Evolutionary conservation across 2,113 vertebrate species (phyloP).

Genomic region (Mola mola): DNA sequence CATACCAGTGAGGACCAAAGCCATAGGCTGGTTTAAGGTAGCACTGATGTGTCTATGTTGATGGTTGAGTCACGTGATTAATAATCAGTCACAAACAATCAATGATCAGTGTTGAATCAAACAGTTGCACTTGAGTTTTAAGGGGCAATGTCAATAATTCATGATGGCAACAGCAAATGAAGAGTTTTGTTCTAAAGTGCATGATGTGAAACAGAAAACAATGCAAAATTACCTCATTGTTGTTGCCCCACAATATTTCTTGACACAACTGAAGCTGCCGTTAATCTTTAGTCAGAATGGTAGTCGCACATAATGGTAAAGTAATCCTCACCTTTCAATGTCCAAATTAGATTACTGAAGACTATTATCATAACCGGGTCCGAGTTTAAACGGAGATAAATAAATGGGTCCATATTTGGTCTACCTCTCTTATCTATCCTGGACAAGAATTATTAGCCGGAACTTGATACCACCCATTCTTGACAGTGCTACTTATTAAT

Average conservation of each 20-base stretch:
- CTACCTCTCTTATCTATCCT: not conserved
- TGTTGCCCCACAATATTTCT: too few species aligned
- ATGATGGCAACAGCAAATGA: slow-evolving; percentile 5
- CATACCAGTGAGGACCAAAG: slow-evolving; percentile 12
- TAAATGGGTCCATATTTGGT: not conserved
- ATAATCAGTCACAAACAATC: not conserved
- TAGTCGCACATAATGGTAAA: not conserved
- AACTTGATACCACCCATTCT: too few species aligned
- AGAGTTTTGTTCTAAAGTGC: slow-evolving; percentile 46
- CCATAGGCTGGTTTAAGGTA: not conserved
- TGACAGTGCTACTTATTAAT: too few species aligned
- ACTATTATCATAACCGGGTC: too few species aligned
- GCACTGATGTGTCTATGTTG: not conserved
- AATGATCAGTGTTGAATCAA: not conserved
- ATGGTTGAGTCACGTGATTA: not conserved
- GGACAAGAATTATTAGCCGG: not conserved
- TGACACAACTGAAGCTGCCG: not conserved
- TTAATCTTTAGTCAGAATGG: not conserved
- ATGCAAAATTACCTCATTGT: too few species aligned
- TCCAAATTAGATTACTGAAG: too few species aligned
- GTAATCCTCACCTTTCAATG: too few species aligned
- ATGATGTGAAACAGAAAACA: not conserved
- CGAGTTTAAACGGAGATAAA: too few species aligned
- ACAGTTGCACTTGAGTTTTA: not conserved
- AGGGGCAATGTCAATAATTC: not conserved